phyloP scores from a whole-genome alignment of 1,140 invertebrate species.

The Drosophila dunni region DNA sequence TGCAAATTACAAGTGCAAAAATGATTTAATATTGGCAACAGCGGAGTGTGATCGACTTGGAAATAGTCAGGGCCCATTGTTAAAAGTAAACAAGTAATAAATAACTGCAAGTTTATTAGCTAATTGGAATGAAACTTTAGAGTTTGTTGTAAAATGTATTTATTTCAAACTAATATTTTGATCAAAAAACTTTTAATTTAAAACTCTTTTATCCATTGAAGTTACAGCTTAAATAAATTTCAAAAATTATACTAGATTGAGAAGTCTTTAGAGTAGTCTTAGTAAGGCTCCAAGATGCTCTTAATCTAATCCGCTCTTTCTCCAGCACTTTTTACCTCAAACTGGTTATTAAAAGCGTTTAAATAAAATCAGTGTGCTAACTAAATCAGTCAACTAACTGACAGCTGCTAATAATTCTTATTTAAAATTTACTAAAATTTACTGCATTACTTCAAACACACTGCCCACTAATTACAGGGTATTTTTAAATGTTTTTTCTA shows the following conservation, averaged over 20 bases:
- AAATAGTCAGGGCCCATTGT: constrained; percentile 1
- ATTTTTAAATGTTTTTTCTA: background rate
- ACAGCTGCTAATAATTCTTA: background rate
- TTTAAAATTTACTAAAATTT: background rate
- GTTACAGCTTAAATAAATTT: too few species aligned
- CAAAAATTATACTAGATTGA: too few species aligned
- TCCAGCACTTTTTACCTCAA: too few species aligned
- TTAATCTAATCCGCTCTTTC: too few species aligned
- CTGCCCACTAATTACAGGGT: background rate
- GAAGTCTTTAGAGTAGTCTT: too few species aligned
- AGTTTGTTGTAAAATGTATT: too few species aligned
- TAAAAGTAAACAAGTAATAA: background rate
- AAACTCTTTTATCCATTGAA: too few species aligned
- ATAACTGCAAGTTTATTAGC: too few species aligned
- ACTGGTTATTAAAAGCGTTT: background rate
- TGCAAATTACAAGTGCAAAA: constrained; percentile 73
- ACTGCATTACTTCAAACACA: background rate
- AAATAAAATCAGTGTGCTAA: background rate
- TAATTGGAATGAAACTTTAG: too few species aligned
- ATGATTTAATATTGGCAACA: constrained; percentile 45
- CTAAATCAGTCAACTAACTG: background rate
- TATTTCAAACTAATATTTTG: too few species aligned
- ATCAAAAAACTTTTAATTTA: too few species aligned
- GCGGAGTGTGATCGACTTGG: background rate
- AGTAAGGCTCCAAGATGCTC: too few species aligned